Evolutionary conservation across 2,888 invertebrate genomes (phyloP).

Genomic region (Tenthredo scrophulariae): DNA sequence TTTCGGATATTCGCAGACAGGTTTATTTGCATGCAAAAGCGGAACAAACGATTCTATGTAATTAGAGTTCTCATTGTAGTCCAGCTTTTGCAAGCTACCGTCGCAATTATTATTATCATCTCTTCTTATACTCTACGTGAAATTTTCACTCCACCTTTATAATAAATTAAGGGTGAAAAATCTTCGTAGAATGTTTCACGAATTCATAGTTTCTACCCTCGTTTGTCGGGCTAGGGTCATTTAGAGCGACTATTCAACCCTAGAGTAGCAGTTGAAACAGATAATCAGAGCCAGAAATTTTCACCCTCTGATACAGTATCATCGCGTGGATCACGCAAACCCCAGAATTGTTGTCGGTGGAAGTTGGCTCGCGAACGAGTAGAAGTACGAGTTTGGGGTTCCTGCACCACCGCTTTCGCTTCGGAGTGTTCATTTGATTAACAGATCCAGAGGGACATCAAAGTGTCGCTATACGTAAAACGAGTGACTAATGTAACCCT

Average conservation of each 20-base stretch:
- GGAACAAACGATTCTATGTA: conserved; percentile 40
- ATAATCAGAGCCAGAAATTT: neutral
- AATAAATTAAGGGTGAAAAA: neutral
- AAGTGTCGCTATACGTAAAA: conserved; percentile 26
- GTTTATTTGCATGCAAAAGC: conserved; percentile 42
- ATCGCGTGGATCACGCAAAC: conserved; percentile 21
- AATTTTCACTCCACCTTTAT: conserved; percentile 7
- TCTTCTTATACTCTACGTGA: neutral
- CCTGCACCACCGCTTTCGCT: neutral
- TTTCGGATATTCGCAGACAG: neutral
- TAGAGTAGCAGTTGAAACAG: neutral
- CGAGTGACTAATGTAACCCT: conserved; percentile 40
- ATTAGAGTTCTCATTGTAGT: conserved; percentile 44
- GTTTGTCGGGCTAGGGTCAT: neutral
- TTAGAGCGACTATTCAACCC: neutral
- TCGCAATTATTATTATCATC: conserved; percentile 1
- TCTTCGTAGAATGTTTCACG: neutral
- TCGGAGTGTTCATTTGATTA: conserved; percentile 39
- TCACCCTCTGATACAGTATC: neutral
- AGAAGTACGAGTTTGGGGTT: neutral
- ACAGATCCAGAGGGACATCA: conserved; percentile 39
- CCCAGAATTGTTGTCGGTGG: neutral
- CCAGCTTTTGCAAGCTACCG: neutral
- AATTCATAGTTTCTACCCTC: too few relatives aligned
- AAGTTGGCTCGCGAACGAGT: neutral